Conservation (phyloP, 2,797 vertebrate species). For the Sebastes cheni region DNA sequence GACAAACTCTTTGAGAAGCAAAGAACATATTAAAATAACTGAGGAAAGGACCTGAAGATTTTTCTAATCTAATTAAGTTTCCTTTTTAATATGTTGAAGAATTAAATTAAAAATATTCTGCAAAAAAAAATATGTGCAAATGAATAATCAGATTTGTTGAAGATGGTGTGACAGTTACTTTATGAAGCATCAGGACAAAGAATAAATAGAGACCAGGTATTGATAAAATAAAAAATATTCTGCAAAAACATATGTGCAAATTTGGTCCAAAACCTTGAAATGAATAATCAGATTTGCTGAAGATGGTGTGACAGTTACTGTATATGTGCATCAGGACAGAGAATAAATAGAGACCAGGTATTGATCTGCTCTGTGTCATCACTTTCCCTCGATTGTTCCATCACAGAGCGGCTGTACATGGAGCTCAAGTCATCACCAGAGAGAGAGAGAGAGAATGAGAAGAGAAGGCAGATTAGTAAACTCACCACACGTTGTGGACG, state of each 20-base stretch:
- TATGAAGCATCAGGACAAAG: background rate
- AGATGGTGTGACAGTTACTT: background rate
- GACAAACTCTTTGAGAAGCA: background rate
- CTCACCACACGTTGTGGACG: slow-evolving; percentile 33
- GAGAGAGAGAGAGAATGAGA: background rate
- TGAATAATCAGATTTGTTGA: background rate
- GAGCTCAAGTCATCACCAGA: background rate
- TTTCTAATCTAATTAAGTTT: background rate
- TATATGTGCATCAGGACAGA: background rate
- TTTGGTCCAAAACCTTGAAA: background rate
- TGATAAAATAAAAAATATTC: background rate
- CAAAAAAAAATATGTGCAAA: background rate
- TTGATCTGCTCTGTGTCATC: background rate
- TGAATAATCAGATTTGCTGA: background rate
- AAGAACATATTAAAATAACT: background rate
- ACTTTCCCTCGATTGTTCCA: background rate
- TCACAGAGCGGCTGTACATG: background rate
- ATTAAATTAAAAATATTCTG: background rate
- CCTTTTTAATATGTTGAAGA: background rate
- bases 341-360: background rate
- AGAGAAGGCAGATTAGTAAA: slow-evolving; percentile 13
- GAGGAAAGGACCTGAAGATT: background rate
- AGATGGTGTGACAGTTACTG: background rate
- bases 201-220: background rate
- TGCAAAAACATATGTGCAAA: background rate